These are phyloP conservation scores for Trichacis sp. DNA, from an alignment of 2,888 invertebrate species.

Conservation along the genomic window DNA sequence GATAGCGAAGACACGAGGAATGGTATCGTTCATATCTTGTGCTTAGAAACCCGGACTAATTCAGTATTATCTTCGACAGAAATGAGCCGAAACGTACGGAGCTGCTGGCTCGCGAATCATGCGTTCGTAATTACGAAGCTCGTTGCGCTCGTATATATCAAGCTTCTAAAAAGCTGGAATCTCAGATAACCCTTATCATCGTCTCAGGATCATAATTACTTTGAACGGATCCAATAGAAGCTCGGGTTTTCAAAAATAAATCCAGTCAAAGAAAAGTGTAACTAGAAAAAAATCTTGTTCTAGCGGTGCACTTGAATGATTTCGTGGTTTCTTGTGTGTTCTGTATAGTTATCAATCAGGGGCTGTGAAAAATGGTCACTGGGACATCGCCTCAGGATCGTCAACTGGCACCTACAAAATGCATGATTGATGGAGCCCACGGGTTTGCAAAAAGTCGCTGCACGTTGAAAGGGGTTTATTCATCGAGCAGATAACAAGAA, in stretches of 20 bases:
- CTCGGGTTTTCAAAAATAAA: neutral
- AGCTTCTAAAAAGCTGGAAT: slow-evolving; percentile 7
- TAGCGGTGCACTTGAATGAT: neutral
- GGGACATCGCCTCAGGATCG: slow-evolving; percentile 6
- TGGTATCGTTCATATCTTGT: slow-evolving; percentile 7
- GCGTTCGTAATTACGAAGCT: slow-evolving; percentile 17
- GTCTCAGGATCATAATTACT: neutral
- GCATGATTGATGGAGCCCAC: slow-evolving; percentile 23
- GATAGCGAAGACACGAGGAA: slow-evolving; percentile 1
- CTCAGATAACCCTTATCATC: slow-evolving; percentile 5
- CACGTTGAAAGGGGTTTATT: slow-evolving; percentile 12
- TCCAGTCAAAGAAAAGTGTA: neutral
- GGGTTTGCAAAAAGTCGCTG: slow-evolving; percentile 21
- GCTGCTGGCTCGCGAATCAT: slow-evolving; percentile 5
- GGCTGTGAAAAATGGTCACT: slow-evolving; percentile 50
- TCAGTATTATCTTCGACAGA: slow-evolving; percentile 1
- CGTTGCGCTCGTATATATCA: slow-evolving; percentile 2
- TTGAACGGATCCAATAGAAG: neutral
- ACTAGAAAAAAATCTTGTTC: neutral
- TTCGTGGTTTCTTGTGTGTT: neutral
- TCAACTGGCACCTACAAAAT: slow-evolving; percentile 26
- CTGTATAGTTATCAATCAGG: slow-evolving; percentile 41
- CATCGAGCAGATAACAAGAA: neutral
- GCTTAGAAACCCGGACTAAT: slow-evolving; percentile 4
- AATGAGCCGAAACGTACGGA: neutral